Conservation (phyloP, 2,888 invertebrate genomes). For the Amaurobius ferox region DNA sequence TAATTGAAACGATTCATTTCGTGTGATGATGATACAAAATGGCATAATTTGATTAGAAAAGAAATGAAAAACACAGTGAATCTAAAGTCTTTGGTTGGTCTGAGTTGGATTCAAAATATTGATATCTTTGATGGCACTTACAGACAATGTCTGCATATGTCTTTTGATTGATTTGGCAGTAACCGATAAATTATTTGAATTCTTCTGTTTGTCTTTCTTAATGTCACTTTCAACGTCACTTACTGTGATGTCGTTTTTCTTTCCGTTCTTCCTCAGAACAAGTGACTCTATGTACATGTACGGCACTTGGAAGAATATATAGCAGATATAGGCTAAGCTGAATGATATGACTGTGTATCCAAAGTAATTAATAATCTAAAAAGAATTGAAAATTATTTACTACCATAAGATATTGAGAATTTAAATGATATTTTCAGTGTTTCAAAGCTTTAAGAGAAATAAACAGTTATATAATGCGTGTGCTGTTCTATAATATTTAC, state of each 20-base stretch:
- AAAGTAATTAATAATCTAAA: slow-evolving; percentile 63
- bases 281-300: slow-evolving; percentile 55
- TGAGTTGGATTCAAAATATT: background rate
- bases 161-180: slow-evolving; percentile 35
- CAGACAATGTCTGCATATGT: slow-evolving; percentile 29
- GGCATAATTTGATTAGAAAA: no score
- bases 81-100: background rate
- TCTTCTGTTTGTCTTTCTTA: slow-evolving; percentile 15
- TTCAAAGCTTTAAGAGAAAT: no score
- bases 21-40: background rate
- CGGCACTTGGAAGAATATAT: slow-evolving; percentile 69
- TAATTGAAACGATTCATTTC: no score
- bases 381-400: background rate
- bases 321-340: slow-evolving; percentile 49
- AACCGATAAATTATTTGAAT: slow-evolving; percentile 27
- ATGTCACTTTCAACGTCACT: background rate
- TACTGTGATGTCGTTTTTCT: background rate
- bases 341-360: slow-evolving; percentile 48
- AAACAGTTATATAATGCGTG: no score
- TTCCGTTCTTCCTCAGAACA: slow-evolving; percentile 14
- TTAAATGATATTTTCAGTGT: no score
- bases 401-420: no score
- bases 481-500: no score
- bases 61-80: no score
- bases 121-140: slow-evolving; percentile 35